These are phyloP conservation scores for Pica pica DNA, from an alignment of 2,113 vertebrate genomes.

Conservation along the genomic window DNA sequence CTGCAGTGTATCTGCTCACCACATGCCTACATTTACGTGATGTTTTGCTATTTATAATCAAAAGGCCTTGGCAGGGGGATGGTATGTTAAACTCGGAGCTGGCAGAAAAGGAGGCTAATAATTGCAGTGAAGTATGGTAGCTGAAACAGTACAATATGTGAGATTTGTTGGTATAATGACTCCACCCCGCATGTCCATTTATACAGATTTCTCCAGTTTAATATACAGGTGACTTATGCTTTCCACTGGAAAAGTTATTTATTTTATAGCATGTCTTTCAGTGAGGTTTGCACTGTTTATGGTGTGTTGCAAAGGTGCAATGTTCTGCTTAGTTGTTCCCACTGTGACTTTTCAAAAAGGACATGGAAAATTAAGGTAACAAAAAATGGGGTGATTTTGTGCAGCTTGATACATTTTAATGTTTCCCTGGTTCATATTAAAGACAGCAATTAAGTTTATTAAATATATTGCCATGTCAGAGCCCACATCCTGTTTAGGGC, in stretches of 20 bases:
- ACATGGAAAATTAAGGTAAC: background rate
- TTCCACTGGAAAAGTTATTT: background rate
- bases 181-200: background rate
- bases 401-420: conserved; percentile 11
- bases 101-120: conserved; percentile 49
- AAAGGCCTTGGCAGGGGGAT: conserved; percentile 42
- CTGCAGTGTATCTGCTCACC: conserved; percentile 30
- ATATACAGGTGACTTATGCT: background rate
- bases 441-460: conserved; percentile 40
- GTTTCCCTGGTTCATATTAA: conserved; percentile 30
- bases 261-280: background rate
- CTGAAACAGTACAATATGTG: background rate
- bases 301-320: background rate
- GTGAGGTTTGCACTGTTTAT: background rate
- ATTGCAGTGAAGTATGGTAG: conserved; percentile 33
- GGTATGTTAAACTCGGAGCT: conserved; percentile 23
- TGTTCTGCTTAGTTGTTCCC: background rate
- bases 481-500: conserved; percentile 1
- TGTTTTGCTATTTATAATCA: conserved; percentile 57
- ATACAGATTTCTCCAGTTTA: background rate
- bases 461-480: conserved; percentile 20
- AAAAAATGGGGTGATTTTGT: conserved; percentile 18
- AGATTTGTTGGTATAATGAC: background rate
- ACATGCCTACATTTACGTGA: conserved; percentile 46
- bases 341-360: background rate